Base-by-base conservation (phyloP, 2,888 invertebrate genomes). In the Drosophila acutilabella region DNA sequence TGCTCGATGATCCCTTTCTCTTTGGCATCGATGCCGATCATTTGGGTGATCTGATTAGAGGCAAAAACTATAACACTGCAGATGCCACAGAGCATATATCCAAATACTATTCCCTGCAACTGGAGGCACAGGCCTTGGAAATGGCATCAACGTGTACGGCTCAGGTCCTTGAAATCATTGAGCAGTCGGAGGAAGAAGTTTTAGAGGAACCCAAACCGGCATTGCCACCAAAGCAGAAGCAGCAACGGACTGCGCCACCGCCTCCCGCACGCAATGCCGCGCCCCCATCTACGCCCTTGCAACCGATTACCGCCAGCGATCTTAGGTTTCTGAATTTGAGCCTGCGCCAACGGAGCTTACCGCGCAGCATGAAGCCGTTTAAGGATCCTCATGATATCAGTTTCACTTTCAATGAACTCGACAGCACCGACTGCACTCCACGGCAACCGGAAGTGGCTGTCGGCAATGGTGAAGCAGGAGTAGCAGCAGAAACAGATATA, bases 1-100 rank as follows among this genome's bases (percentile, higher is more conserved):
- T 92, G n/a, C 85, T 92, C 5, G 92, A 92, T 71, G 92, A 92
- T 90, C 93, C 92, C 61, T 92, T 92, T 82, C 80, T 92, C 11
- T 90, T 92, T 51, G 92, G 92, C 66, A 90, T 92, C 67, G 91
- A 90, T 68, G 91, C 88, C 36, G 89, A 91, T 79, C 90, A 91
- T 52, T 74, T 91, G 71, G 91, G 91, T 23, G 91, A 91, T 69
- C 72, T 91, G 52, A 70, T 91, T 26, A 54, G 76, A 0, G 87
- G 91, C 69, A 89, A 89, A 45, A 77, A 79, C 11, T 88, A 90
- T 41, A 88, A 57, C 38, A 38, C 79, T 11, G 64, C 70, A 13
- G 75, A 81, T 13, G 80, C 86, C 53, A 78, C 76, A 7, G 91
- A 92, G 62, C 87, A 92, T 59, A 87, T 91, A 45, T 84, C 89